Percentiles rank a stretch among this genome's conserved stretches.
Conservation (phyloP, 2,888 invertebrate species). For the Andrena bucephala region DNA sequence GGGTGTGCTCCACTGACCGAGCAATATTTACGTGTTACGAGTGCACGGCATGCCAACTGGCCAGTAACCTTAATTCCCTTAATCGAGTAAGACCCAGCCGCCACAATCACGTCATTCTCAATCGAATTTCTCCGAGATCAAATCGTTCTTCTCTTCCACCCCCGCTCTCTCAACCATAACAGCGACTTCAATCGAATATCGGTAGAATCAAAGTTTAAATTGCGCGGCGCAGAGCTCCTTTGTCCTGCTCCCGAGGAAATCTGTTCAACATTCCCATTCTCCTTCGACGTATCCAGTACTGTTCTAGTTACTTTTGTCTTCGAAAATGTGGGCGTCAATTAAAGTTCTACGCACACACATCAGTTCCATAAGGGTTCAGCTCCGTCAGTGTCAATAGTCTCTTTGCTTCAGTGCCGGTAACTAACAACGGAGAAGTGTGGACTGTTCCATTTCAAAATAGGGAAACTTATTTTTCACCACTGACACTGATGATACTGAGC, state of each 20-base stretch:
- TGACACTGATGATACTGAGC: too few species aligned
- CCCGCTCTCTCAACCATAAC: neutral
- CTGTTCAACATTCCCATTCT: neutral
- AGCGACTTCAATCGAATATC: neutral
- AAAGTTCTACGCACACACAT: too few species aligned
- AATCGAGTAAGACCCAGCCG: slow-evolving; percentile 49
- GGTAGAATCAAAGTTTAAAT: neutral
- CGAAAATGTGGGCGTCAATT: neutral
- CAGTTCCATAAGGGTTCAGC: too few species aligned
- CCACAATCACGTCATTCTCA: slow-evolving; percentile 17
- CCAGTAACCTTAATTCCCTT: slow-evolving; percentile 53
- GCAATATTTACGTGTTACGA: slow-evolving; percentile 52
- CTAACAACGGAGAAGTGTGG: too few species aligned
- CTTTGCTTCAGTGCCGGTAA: too few species aligned
- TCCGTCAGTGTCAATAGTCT: too few species aligned
- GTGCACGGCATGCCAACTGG: slow-evolving; percentile 27
- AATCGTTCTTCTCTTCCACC: neutral
- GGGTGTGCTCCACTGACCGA: slow-evolving; percentile 37
- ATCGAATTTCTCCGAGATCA: slow-evolving; percentile 11
- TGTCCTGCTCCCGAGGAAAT: neutral
- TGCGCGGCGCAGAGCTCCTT: too few species aligned
- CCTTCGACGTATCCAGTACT: neutral
- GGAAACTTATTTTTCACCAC: too few species aligned
- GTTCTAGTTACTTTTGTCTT: neutral
- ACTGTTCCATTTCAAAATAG: too few species aligned